Evolutionary conservation across 2,888 invertebrate genomes (phyloP).

Genomic region (Orgyia antiqua): DNA sequence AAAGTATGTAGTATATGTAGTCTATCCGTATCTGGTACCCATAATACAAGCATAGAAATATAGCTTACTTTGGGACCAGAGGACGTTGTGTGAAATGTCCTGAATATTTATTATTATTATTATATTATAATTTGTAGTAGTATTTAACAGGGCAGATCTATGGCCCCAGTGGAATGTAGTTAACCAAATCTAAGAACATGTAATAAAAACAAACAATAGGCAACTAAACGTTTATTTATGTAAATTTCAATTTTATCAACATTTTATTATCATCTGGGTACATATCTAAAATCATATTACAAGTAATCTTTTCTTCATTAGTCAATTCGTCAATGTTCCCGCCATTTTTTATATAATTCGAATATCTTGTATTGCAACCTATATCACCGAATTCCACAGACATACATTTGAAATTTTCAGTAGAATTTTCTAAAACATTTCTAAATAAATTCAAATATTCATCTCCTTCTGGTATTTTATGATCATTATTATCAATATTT

Average conservation of each 20-base stretch:
- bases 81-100: too few species aligned
- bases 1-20: too few species aligned
- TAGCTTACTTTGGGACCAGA: too few species aligned
- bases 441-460: conserved; percentile 43
- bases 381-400: conserved; percentile 49
- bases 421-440: conserved; percentile 1
- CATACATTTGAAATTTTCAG: conserved; percentile 32
- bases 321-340: conserved; percentile 18
- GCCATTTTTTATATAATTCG: conserved; percentile 37
- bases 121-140: too few species aligned
- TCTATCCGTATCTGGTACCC: too few species aligned
- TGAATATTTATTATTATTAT: too few species aligned
- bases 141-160: too few species aligned
- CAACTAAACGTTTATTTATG: too few species aligned
- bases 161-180: too few species aligned
- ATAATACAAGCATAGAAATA: too few species aligned
- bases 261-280: conserved; percentile 48
- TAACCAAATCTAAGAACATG: too few species aligned
- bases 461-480: conserved; percentile 37
- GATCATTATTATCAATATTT: conserved; percentile 9
- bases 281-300: conserved; percentile 34
- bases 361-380: conserved; percentile 49
- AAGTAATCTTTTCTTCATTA: conserved; percentile 26
- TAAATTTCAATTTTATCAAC: conserved; percentile 16
- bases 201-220: too few species aligned